These are phyloP conservation scores for Eutrigla gurnardus DNA, from an alignment of 2,797 vertebrate genomes.

Conservation along the genomic window DNA sequence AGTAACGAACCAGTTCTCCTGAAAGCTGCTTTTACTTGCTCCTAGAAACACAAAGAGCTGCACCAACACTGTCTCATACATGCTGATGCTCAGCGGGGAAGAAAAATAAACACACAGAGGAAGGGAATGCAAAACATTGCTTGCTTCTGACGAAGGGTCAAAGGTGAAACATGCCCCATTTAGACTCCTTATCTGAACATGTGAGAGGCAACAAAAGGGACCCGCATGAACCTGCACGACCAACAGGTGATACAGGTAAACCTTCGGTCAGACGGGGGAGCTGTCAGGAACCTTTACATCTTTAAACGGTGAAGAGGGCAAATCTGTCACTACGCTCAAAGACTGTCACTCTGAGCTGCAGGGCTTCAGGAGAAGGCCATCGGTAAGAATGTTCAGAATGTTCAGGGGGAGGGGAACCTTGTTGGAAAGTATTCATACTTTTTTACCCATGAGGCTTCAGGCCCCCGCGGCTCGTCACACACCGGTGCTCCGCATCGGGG, in stretches of 20 bases:
- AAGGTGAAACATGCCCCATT: constrained; percentile 28
- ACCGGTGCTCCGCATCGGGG: constrained; percentile 31
- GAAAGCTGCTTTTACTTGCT: background rate
- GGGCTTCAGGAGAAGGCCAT: background rate
- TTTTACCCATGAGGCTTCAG: background rate
- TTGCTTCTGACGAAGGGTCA: background rate
- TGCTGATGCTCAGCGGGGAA: background rate
- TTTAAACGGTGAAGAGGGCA: background rate
- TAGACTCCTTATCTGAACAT: background rate
- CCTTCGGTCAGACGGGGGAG: constrained; percentile 13
- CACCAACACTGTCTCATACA: background rate
- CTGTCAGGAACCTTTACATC: constrained; percentile 24
- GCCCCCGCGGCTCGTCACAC: constrained; percentile 58
- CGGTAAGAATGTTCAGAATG: constrained; percentile 28
- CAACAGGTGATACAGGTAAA: background rate
- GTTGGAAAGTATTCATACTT: constrained; percentile 26
- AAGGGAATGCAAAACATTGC: background rate
- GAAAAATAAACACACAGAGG: background rate
- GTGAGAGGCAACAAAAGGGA: constrained; percentile 28
- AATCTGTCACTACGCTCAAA: constrained; percentile 40
- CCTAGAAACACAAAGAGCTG: background rate
- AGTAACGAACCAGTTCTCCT: background rate
- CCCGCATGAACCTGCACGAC: constrained; percentile 36
- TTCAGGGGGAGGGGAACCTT: constrained; percentile 1
- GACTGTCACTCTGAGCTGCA: constrained; percentile 4